These are phyloP conservation scores for Pseudococcus longispinus DNA, from an alignment of 2,888 invertebrate species.

Conservation along the genomic window DNA sequence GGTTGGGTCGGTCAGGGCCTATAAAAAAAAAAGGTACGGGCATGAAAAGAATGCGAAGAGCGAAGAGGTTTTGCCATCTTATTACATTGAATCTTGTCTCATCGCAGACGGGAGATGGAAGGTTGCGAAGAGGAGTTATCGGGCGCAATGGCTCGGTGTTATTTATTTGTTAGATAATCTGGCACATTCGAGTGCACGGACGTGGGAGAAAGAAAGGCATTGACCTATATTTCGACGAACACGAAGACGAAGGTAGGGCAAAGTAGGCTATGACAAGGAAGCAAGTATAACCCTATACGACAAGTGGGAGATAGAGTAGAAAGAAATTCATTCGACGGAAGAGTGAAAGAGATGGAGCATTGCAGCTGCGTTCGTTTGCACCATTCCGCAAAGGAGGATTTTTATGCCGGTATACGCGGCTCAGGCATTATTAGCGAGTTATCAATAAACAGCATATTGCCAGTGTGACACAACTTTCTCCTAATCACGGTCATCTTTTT, in stretches of 20 bases:
- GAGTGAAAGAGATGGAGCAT: constrained; percentile 26
- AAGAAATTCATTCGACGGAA: constrained; percentile 28
- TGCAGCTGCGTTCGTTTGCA: background rate
- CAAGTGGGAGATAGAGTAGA: constrained; percentile 41
- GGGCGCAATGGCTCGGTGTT: constrained; percentile 39
- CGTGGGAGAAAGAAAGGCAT: constrained; percentile 57
- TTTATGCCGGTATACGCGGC: constrained; percentile 42
- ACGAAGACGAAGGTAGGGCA: constrained; percentile 45
- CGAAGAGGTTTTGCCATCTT: constrained; percentile 44
- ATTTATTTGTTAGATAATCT: constrained; percentile 57
- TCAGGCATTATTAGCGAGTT: constrained; percentile 50
- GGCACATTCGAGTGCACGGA: constrained; percentile 52
- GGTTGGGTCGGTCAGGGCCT: constrained; percentile 45
- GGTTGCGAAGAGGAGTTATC: constrained; percentile 45
- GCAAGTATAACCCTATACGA: constrained; percentile 25
- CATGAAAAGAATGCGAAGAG: constrained; percentile 15
- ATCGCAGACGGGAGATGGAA: constrained; percentile 19
- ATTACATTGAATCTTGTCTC: constrained; percentile 48
- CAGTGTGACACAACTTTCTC: constrained; percentile 56
- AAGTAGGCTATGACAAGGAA: constrained; percentile 57
- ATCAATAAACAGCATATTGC: constrained; percentile 48
- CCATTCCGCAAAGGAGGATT: constrained; percentile 22
- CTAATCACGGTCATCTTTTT: constrained; percentile 54
- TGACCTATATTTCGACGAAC: constrained; percentile 48
- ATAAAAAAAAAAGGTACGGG: constrained; percentile 30